Evolutionary conservation across 2,113 vertebrate genomes (phyloP), one percentile per base, ranked within the genome.

Genomic region (Xiphophorus maculatus): DNA sequence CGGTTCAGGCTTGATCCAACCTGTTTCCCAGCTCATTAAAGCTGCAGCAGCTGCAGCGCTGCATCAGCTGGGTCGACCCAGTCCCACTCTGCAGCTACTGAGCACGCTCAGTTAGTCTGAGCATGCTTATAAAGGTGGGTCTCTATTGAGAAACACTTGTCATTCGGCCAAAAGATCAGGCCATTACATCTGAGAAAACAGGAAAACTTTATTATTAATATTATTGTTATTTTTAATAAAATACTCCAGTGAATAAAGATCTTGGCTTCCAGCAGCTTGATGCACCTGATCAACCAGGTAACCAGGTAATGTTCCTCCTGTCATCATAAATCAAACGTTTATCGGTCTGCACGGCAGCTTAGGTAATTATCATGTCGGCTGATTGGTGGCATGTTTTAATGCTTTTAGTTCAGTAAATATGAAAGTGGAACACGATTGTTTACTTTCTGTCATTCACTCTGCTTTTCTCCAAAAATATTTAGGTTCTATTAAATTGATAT

Each of bases 1-100:
- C 61, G 64, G 69, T 78, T 75, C 58, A 54, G 64, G 70, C 72
- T 77, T 66, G 63, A 77, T 63, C 51, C 37, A 14, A 40, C 67
- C 22, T 81, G 68, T 81, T 10, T 75, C 44, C 27, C 17, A 65
- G 17, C 69, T 28, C 4, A 27, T 60, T 58, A 15, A 30, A 32
- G 14, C 67, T 33, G 44, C 35, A 37, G 35, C 33, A 33, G 33
- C 33, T 33, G 33, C 33, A 33, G 33, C 10, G 35, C 35, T 51
- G 30, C 28, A 27, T 37, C 30, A 74, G 58, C 67, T 73, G 76
- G 32, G 42, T 69, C 35, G 25, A 58, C 8, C 25, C 51, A 10
- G 51, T n/a, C 25, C 22, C 25, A n/a, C 5, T n/a, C 51, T 22
- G 51, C 51, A 44, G 42, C 42, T 22, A 54, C 22, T 19, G 51